Conservation (phyloP, 2,113 vertebrate genomes). For the Pteropus alecto region DNA sequence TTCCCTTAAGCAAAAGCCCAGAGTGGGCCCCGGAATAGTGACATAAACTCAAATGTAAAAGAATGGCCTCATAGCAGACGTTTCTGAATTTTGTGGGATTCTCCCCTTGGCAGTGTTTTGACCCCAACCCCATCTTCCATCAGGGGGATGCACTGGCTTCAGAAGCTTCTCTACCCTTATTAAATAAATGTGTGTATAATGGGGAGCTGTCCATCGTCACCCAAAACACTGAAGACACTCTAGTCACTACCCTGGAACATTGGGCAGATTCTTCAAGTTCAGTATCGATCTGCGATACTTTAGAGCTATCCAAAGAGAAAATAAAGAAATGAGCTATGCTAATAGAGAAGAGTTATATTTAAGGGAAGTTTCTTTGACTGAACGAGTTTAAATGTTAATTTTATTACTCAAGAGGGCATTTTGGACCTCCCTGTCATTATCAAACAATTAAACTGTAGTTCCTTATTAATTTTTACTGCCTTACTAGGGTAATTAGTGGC, state of each 20-base stretch:
- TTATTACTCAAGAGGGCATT: slow-evolving; percentile 73
- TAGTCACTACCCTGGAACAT: background rate
- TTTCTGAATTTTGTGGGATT: background rate
- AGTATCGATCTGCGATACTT: background rate
- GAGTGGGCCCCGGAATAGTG: background rate
- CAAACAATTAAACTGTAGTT: slow-evolving; percentile 79
- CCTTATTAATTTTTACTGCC: slow-evolving; percentile 78
- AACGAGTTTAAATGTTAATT: slow-evolving; percentile 72
- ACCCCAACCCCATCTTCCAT: background rate
- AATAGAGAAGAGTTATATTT: slow-evolving; percentile 13
- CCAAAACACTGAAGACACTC: background rate
- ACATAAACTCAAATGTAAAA: background rate
- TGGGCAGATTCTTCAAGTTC: background rate
- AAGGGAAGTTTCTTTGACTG: slow-evolving; percentile 48
- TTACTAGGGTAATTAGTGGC: slow-evolving; percentile 74
- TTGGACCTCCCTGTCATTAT: slow-evolving; percentile 75
- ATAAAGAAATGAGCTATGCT: background rate
- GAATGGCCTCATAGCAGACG: background rate
- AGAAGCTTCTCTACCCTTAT: background rate
- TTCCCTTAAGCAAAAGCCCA: background rate
- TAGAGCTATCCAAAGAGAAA: background rate
- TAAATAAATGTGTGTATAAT: background rate
- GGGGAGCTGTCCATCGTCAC: background rate
- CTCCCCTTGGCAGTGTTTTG: background rate
- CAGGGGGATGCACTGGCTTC: background rate